Evolutionary conservation across 2,888 invertebrate species (phyloP), one percentile per base, ranked within the genome.

Genomic region (Lissonota sp.): DNA sequence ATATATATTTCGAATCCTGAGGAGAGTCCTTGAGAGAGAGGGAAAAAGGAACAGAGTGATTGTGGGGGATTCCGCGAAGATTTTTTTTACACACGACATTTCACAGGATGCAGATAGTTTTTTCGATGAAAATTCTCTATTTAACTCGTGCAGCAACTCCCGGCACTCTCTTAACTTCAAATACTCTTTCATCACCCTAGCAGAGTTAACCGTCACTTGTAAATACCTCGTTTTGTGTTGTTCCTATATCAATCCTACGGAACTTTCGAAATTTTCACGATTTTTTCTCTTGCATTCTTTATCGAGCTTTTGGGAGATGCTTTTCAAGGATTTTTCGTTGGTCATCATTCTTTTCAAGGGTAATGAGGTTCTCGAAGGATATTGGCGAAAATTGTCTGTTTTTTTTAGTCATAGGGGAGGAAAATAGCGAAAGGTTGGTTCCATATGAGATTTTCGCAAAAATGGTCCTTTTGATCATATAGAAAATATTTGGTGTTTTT

Each of bases 151-250:
- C 53, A 72, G 16, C n/a, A 37, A 26, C 62, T 14, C 16, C 42
- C 12, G 42, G 26, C 3, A 71, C 40, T 16, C 39, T 62, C 39
- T n/a, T 14, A 4, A 4, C 8, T n/a, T 8, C n/a, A n/a, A 26
- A 57, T 26, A n/a, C 49, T 49, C 6, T 7, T 7, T 10, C 60
- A 39, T 8, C 44, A 1, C 44, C 10, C 44, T 1, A 44, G 70
- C 71, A 39, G 16, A 16, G 53, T 7, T 67, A 63, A 67, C 12
- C 49, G 66, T 39, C 53, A 63, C 67, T 69, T 69, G 58, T 64
- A 73, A 67, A 80, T 80, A 80, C 77, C 77, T 80, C 72, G 71
- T 80, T 69, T 76, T 69, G 55, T 72, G 76, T 69, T 76, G n/a
- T 80, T 58, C 39, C 67, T 51, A 16, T 0, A 49, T 6, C 12